Evolutionary conservation across 1,140 invertebrate species (phyloP).

Genomic region (Drosophila leontia): DNA sequence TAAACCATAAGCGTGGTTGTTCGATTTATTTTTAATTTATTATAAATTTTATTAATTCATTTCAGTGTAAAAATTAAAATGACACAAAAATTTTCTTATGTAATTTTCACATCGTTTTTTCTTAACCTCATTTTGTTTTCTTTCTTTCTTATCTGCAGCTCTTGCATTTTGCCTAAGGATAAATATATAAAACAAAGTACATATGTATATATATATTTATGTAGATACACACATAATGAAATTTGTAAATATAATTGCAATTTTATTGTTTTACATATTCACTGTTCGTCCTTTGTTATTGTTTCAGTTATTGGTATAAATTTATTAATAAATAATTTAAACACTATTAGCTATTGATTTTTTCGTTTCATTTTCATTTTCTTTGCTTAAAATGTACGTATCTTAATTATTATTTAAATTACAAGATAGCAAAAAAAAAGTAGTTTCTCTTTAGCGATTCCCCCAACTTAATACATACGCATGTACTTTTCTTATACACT

Average conservation of each 20-base stretch:
- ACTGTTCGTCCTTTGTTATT: conserved; percentile 64
- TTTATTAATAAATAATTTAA: conserved; percentile 69
- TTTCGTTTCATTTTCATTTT: conserved; percentile 1
- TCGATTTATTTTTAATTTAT: conserved; percentile 61
- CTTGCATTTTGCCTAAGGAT: conserved; percentile 60
- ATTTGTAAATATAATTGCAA: conserved; percentile 64
- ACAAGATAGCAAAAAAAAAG: conserved; percentile 15
- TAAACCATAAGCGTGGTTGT: not conserved
- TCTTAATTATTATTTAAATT: conserved; percentile 12
- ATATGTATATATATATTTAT: conserved; percentile 37
- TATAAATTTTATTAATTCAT: conserved; percentile 79
- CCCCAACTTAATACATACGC: conserved; percentile 8
- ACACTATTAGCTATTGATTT: conserved; percentile 48
- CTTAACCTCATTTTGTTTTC: conserved; percentile 17
- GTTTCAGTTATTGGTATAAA: conserved; percentile 54
- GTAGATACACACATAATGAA: conserved; percentile 55
- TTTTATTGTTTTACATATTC: conserved; percentile 72
- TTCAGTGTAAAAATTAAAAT: conserved; percentile 79
- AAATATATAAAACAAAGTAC: conserved; percentile 68
- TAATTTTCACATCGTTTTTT: conserved; percentile 71
- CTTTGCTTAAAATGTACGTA: not conserved
- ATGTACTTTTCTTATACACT: not conserved
- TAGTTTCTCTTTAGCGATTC: conserved; percentile 16
- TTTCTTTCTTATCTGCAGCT: conserved; percentile 33
- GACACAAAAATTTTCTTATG: conserved; percentile 73